Evolutionary conservation across 2,888 invertebrate genomes (phyloP), one percentile per base, ranked within the genome.

Genomic region (Eretmocerus hayati): DNA sequence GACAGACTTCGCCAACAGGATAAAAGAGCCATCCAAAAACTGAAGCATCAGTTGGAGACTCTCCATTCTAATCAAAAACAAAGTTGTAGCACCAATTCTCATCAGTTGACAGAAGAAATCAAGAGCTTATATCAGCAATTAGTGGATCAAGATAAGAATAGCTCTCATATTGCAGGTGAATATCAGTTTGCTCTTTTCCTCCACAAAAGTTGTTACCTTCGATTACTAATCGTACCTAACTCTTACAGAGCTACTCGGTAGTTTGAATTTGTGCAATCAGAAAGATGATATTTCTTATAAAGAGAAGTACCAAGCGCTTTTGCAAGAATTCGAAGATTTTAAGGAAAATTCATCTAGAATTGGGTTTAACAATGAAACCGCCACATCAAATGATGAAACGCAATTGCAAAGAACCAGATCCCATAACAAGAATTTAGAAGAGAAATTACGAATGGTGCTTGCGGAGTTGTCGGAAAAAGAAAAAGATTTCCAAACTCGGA

Each of bases 1-100:
- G 89, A 90, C 64, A 73, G 84, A 47, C 67, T 83, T 8, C 72
- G 86, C 3, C 79, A 84, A 43, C 78, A 80, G 51, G 90, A 91
- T 71, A 84, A 85, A 65, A 77, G 77, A 46, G 78, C 80, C 15
- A 89, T 90, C 60, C 80, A 82, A 54, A 81, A 80, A 67, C 63
- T 87, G 49, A 77, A 79, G 54, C 81, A 77, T 26, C 73, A 74
- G 49, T 54, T 71, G 31, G 52, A 55, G 11, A 51, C 46, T 41
- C 41, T 71, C 31, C 64, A 68, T 52, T 64, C 65, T 33, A 42
- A 50, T 23, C 37, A 49, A 8, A 52, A 35, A 26, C 45, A 53
- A 2, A 61, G 65, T 43, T 53, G 54, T 43, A 56, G 57, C 45
- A 56, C 60, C 4, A 64, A 66, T 48, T 63, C 66, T 2, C 59